Conservation (phyloP, 2,888 invertebrate species). For the Pandemis heparana region DNA sequence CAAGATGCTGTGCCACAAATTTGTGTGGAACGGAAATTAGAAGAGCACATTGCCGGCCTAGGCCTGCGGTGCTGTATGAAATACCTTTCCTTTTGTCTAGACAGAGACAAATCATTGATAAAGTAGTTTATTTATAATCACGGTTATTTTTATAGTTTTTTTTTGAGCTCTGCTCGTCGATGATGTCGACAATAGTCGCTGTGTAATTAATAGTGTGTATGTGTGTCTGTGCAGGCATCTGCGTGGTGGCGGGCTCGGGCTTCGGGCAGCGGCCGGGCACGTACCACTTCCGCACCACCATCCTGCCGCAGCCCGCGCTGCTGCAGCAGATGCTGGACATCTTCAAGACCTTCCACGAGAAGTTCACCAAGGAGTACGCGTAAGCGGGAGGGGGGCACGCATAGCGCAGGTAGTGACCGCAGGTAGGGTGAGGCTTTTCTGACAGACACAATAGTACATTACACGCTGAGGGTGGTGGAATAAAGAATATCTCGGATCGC, state of each 20-base stretch:
- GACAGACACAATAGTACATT: neutral
- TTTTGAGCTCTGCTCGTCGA: too few relatives aligned
- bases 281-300: conserved; percentile 97
- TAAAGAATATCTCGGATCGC: too few relatives aligned
- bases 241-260: conserved; percentile 97
- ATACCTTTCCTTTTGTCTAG: too few relatives aligned
- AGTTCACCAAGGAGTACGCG: conserved; percentile 86
- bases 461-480: neutral
- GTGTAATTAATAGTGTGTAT: neutral
- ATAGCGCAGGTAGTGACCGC: neutral
- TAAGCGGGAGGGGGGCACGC: conserved; percentile 46
- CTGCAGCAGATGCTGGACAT: conserved; percentile 92
- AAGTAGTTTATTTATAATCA: too few relatives aligned
- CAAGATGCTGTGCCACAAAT: too few relatives aligned
- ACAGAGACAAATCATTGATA: too few relatives aligned
- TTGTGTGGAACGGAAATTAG: too few relatives aligned
- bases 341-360: conserved; percentile 93
- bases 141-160: too few relatives aligned
- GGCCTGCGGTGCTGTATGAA: too few relatives aligned
- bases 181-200: too few relatives aligned
- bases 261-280: conserved; percentile 98
- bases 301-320: conserved; percentile 94
- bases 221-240: conserved; percentile 88
- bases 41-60: too few relatives aligned
- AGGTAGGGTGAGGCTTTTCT: neutral